Evolutionary conservation across 2,113 vertebrate genomes (phyloP).

Genomic region (Tragelaphus buxtoni): DNA sequence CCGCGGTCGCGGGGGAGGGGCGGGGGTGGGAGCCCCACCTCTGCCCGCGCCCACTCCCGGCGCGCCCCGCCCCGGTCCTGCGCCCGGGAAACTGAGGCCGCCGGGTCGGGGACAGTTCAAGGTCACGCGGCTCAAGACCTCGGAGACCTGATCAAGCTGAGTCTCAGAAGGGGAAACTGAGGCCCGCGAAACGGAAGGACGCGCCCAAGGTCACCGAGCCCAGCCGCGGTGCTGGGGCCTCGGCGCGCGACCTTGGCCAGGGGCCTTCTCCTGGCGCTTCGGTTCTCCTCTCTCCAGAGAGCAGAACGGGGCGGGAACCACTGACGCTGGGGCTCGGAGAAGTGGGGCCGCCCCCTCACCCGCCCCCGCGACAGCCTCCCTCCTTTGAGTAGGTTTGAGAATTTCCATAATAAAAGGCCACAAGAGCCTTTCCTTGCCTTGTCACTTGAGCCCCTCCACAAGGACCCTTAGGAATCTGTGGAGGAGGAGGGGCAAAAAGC

Average conservation of each 20-base stretch:
- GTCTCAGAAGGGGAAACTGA: conserved; percentile 28
- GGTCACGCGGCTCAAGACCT: neutral
- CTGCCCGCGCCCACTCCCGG: neutral
- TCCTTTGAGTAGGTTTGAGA: neutral
- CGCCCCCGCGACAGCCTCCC: neutral
- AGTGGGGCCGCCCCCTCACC: neutral
- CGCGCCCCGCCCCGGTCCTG: accelerated
- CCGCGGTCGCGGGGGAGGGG: conserved; percentile 77
- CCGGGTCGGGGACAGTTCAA: neutral
- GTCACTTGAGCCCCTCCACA: neutral
- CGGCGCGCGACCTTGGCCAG: neutral
- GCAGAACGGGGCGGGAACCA: neutral
- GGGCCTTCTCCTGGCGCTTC: neutral
- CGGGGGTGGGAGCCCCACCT: conserved; percentile 9
- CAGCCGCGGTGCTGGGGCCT: neutral
- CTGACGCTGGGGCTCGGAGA: neutral
- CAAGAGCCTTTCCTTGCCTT: neutral
- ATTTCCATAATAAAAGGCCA: conserved; percentile 5
- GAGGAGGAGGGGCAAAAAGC: conserved; percentile 68
- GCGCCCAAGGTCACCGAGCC: conserved; percentile 58
- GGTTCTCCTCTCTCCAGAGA: neutral
- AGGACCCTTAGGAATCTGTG: conserved; percentile 54
- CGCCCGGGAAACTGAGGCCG: conserved; percentile 4
- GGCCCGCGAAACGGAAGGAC: neutral
- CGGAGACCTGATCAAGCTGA: neutral